A percentile compares a stretch with the other conserved stretches of the same genome.
Evolutionary conservation across 2,888 invertebrate genomes (phyloP).

Genomic region (Mythimna lalbum): DNA sequence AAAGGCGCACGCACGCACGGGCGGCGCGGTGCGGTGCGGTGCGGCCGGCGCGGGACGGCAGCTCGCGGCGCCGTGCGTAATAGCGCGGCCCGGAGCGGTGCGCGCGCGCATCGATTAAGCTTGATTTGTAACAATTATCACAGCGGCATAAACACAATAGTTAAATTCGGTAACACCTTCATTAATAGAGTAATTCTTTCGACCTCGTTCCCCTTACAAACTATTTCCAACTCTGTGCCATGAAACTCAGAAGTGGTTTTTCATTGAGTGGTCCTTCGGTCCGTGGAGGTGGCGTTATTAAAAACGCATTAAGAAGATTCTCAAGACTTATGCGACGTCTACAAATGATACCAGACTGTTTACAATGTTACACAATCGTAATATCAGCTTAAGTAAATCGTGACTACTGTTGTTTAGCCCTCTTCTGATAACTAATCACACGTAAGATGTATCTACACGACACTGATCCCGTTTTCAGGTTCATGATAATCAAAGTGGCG

Average conservation of each 20-base stretch:
- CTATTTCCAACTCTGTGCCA: constrained; percentile 37
- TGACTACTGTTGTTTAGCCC: not conserved
- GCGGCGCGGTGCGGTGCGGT: constrained; percentile 1
- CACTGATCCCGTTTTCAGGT: not conserved
- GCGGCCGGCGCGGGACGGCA: constrained; percentile 3
- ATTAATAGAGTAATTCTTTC: constrained; percentile 75
- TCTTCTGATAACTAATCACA: not conserved
- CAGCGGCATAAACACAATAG: constrained; percentile 74
- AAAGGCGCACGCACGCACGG: constrained; percentile 21
- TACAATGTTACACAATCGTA: constrained; percentile 25
- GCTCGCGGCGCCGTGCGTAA: constrained; percentile 32
- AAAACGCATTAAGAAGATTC: constrained; percentile 75
- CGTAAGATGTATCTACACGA: not conserved
- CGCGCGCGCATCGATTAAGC: constrained; percentile 69
- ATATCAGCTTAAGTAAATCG: not conserved
- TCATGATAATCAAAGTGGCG: not conserved
- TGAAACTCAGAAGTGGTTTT: constrained; percentile 29
- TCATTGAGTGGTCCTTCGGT: not conserved
- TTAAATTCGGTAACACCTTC: constrained; percentile 83
- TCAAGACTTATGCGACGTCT: constrained; percentile 49
- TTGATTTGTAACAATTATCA: constrained; percentile 85
- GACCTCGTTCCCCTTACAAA: constrained; percentile 17
- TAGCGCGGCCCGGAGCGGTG: constrained; percentile 46
- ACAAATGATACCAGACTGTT: constrained; percentile 10
- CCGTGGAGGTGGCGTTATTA: constrained; percentile 73